Evolutionary conservation across 2,797 vertebrate species (phyloP).

Genomic region (Masticophis lateralis): DNA sequence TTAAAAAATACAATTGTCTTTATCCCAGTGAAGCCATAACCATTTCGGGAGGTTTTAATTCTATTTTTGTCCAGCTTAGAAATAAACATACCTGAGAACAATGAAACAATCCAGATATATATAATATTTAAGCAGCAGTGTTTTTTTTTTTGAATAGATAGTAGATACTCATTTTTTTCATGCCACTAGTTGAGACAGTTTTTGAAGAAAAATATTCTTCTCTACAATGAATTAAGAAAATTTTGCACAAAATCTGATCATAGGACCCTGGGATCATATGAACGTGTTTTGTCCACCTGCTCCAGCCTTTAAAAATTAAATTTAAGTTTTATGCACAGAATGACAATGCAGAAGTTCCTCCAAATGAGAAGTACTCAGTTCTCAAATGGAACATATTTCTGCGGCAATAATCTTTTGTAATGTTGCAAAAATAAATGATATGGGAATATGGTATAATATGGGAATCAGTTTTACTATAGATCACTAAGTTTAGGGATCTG

Average conservation of each 20-base stretch:
- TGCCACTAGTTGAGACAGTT: constrained; percentile 41
- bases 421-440: background rate
- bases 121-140: constrained; percentile 51
- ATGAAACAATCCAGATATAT: background rate
- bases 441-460: no score
- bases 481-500: background rate
- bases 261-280: background rate
- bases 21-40: background rate
- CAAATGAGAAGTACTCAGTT: background rate
- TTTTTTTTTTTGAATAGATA: constrained; percentile 23
- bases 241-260: background rate
- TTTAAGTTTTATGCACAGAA: background rate
- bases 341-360: background rate
- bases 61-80: background rate
- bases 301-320: background rate
- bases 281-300: background rate
- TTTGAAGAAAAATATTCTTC: background rate
- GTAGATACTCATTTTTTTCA: background rate
- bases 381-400: background rate
- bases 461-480: background rate
- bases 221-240: background rate
- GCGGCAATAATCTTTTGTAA: background rate
- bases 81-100: background rate
- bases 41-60: background rate
- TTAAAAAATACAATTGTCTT: background rate